Percentiles rank a stretch among this genome's conserved stretches.
phyloP scores from a whole-genome alignment of 2,888 invertebrate genomes.

The Stenurella melanura region DNA sequence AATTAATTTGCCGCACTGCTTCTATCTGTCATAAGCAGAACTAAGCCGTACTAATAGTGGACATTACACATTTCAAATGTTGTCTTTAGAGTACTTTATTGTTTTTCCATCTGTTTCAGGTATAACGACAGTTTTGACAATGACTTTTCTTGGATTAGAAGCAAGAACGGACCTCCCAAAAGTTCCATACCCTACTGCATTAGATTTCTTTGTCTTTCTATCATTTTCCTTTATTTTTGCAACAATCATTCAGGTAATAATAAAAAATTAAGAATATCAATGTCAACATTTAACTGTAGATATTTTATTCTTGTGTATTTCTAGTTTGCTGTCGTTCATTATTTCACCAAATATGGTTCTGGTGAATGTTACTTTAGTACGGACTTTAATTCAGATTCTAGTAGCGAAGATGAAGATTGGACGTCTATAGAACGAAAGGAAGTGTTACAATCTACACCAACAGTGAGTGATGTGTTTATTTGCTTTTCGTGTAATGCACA shows the following conservation, averaged over 20 bases:
- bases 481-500: not conserved
- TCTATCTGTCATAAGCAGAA: too few relatives aligned
- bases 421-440: constrained; percentile 52
- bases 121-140: constrained; percentile 88
- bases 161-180: constrained; percentile 88
- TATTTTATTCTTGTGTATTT: constrained; percentile 23
- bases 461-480: constrained; percentile 40
- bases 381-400: constrained; percentile 79
- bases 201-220: constrained; percentile 88
- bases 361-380: constrained; percentile 85
- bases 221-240: constrained; percentile 88
- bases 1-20: too few relatives aligned
- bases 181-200: constrained; percentile 90
- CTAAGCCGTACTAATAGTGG: too few relatives aligned
- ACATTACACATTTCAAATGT: too few relatives aligned
- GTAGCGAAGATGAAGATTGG: constrained; percentile 75
- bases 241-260: constrained; percentile 81
- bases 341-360: constrained; percentile 89
- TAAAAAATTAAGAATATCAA: not conserved
- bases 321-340: constrained; percentile 88
- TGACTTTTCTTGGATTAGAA: constrained; percentile 88
- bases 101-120: constrained; percentile 72
- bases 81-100: too few relatives aligned
- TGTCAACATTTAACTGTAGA: not conserved
- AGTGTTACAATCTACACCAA: constrained; percentile 36